Conservation (phyloP, 2,797 vertebrate species). For the Hypotaenidia philippensis region DNA sequence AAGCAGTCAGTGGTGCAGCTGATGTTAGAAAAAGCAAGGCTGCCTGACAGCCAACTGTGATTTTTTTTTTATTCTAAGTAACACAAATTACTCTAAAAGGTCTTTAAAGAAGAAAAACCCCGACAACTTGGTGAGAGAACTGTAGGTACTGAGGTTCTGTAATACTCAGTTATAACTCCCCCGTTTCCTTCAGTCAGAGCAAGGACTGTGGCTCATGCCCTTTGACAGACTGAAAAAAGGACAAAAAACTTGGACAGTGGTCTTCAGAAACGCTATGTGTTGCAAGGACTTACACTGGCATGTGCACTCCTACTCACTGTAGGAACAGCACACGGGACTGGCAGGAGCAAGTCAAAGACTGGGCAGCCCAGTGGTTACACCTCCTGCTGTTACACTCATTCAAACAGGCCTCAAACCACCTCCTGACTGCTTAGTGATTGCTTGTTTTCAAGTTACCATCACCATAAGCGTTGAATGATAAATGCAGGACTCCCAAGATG, state of each 20-base stretch:
- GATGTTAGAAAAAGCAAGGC: neutral
- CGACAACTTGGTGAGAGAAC: neutral
- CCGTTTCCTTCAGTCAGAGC: neutral
- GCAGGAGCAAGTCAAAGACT: neutral
- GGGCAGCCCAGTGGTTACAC: neutral
- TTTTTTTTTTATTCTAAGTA: neutral
- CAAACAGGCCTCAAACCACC: neutral
- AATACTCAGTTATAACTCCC: neutral
- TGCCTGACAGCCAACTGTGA: neutral
- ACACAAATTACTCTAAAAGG: neutral
- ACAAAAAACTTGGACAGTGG: neutral
- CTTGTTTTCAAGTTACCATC: neutral
- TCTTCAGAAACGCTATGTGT: neutral
- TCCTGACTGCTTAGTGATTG: neutral
- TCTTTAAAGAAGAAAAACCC: neutral
- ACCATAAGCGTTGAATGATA: neutral
- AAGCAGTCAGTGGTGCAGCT: neutral
- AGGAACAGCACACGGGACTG: neutral
- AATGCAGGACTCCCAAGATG: neutral
- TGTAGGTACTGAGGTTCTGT: neutral
- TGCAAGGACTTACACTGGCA: too few relatives aligned
- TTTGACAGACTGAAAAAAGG: neutral
- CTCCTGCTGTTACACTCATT: rapidly evolving
- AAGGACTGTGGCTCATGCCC: neutral
- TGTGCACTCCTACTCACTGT: rapidly evolving